phyloP scores from a whole-genome alignment of 2,888 invertebrate genomes.

The Scaptomyza tumidula region DNA sequence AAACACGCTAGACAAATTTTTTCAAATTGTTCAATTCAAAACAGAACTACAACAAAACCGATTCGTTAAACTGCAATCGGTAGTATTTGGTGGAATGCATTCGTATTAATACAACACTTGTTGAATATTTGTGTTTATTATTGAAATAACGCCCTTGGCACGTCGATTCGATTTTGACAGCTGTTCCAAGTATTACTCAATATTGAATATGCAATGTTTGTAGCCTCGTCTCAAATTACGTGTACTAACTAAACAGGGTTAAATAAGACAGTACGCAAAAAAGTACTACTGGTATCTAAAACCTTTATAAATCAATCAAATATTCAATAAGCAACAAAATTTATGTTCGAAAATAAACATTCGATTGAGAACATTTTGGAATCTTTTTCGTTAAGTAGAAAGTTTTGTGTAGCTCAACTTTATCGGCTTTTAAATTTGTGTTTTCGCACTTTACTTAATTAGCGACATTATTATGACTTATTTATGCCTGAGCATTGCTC shows the following conservation, averaged over 20 bases:
- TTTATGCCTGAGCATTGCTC: not conserved
- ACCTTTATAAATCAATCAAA: no score
- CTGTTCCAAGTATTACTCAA: constrained; percentile 35
- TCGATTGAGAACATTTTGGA: no score
- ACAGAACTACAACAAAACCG: not conserved
- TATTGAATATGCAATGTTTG: constrained; percentile 32
- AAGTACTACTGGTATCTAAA: not conserved
- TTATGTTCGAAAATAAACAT: not conserved
- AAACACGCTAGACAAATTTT: constrained; percentile 59
- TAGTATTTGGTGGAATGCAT: constrained; percentile 20
- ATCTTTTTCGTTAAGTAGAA: not conserved
- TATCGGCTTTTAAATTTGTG: not conserved
- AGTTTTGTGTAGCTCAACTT: not conserved
- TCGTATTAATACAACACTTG: constrained; percentile 26
- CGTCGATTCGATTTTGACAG: constrained; percentile 58
- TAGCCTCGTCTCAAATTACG: constrained; percentile 28
- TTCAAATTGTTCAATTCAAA: constrained; percentile 28
- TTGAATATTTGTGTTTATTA: not conserved
- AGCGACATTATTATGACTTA: not conserved
- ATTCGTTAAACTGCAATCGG: constrained; percentile 9
- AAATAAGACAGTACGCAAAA: constrained; percentile 11
- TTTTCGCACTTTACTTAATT: not conserved
- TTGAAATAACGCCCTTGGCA: constrained; percentile 49
- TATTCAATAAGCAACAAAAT: no score
- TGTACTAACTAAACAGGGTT: constrained; percentile 30